phyloP scores from a whole-genome alignment of 2,797 vertebrate genomes.

The Sylvia borin region DNA sequence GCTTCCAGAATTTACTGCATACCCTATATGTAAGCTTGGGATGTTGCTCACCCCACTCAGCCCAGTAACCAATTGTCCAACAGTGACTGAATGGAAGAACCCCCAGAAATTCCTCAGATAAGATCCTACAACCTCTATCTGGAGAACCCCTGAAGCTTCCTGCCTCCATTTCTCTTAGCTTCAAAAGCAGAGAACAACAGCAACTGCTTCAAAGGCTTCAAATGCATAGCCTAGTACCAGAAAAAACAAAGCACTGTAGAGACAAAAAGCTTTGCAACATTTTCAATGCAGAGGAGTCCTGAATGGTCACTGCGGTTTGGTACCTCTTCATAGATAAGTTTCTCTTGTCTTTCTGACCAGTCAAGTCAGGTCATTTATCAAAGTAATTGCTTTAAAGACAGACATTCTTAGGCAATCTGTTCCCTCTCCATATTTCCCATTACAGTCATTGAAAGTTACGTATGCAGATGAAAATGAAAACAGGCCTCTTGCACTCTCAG shows the following conservation, averaged over 20 bases:
- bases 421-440: slow-evolving; percentile 50
- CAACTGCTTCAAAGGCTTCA: not conserved
- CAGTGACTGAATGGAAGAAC: not conserved
- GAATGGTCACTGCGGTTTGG: not conserved
- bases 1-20: not conserved
- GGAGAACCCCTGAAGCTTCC: not conserved
- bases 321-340: slow-evolving; percentile 11
- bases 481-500: not conserved
- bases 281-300: not conserved
- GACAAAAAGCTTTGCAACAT: not conserved
- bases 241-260: not conserved
- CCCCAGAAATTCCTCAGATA: slow-evolving; percentile 25
- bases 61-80: not conserved
- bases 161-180: not conserved
- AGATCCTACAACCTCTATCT: not conserved
- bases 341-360: slow-evolving; percentile 23
- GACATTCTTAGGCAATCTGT: slow-evolving; percentile 69
- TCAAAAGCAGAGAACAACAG: not conserved
- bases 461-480: slow-evolving; percentile 61
- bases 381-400: slow-evolving; percentile 58
- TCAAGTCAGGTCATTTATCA: slow-evolving; percentile 42
- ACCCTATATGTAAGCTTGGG: not conserved
- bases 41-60: not conserved
- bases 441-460: slow-evolving; percentile 61
- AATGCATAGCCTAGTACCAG: not conserved